Percentiles rank a stretch among this genome's conserved stretches.
These are phyloP conservation scores for Odocoileus virginianus DNA, from an alignment of 2,113 vertebrate species.

Conservation along the genomic window DNA sequence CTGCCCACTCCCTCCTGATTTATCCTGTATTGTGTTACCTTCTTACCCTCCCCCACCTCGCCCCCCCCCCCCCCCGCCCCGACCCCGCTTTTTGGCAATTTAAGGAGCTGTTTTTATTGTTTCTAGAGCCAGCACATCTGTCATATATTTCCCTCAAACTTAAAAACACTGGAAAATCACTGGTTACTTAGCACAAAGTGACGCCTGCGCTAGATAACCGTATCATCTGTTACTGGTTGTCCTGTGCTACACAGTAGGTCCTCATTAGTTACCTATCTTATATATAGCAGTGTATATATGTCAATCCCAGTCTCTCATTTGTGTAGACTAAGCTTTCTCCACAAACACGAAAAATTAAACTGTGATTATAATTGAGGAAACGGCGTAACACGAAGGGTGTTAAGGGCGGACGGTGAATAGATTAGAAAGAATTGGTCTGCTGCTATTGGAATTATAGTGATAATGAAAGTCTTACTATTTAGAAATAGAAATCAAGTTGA, in stretches of 20 bases:
- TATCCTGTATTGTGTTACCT: constrained; percentile 48
- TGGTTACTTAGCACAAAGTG: constrained; percentile 11
- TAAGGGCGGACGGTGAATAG: not conserved
- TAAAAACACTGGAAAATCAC: constrained; percentile 54
- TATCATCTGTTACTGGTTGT: not conserved
- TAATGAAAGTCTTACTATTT: not conserved
- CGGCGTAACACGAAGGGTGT: not conserved
- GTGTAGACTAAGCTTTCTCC: not conserved
- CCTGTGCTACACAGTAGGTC: not conserved
- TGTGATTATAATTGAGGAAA: not conserved
- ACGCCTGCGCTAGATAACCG: not conserved
- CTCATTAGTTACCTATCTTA: not conserved
- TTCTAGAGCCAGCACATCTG: constrained; percentile 53
- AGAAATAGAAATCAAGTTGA: not conserved
- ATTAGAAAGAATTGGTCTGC: not conserved
- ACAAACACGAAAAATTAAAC: not conserved
- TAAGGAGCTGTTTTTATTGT: constrained; percentile 58
- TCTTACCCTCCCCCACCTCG: not conserved
- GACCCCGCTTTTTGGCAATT: not conserved
- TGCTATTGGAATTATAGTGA: not conserved
- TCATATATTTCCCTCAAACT: constrained; percentile 55
- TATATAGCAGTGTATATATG: not conserved
- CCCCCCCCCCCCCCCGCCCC: not conserved
- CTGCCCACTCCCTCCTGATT: constrained; percentile 20
- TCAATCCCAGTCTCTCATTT: not conserved